These are phyloP conservation scores for Muricea muricata DNA, from an alignment of 92 coral and sea anemone genomes.

Conservation along the genomic window DNA sequence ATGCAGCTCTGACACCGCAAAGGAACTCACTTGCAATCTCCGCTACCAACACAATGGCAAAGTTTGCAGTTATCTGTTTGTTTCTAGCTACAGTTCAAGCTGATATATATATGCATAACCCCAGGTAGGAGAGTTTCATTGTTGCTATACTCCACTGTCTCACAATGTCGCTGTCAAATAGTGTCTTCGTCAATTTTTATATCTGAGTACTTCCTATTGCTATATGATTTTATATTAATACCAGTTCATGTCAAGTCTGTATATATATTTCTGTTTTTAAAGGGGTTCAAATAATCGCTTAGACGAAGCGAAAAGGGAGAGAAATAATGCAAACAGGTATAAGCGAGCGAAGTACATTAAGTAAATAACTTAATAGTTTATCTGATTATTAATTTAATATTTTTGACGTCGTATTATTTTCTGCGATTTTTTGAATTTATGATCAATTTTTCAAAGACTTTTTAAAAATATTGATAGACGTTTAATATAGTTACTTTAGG, in stretches of 20 bases:
- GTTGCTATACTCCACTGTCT: too few relatives aligned
- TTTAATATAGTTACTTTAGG: neutral
- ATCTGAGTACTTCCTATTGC: constrained; percentile 12
- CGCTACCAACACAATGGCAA: constrained; percentile 40
- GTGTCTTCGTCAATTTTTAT: neutral
- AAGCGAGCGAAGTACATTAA: too few relatives aligned
- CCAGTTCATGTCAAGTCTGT: neutral
- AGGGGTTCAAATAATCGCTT: constrained; percentile 93
- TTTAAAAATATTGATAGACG: neutral
- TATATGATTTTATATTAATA: too few relatives aligned
- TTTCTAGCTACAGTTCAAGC: constrained; percentile 59
- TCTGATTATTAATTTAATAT: too few relatives aligned
- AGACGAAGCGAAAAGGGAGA: constrained; percentile 87
- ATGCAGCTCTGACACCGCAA: neutral
- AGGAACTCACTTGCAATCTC: neutral
- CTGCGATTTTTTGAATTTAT: neutral
- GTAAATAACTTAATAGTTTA: neutral
- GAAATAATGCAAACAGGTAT: constrained; percentile 98
- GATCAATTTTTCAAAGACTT: neutral
- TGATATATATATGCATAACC: constrained; percentile 92
- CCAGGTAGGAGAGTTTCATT: constrained; percentile 74
- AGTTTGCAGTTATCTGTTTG: constrained; percentile 36
- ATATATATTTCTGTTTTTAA: neutral
- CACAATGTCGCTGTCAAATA: neutral
- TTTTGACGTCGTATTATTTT: neutral